A percentile compares a stretch with the other conserved stretches of the same genome.
These are phyloP conservation scores for Phrynosoma blainvillii DNA, from an alignment of 2,113 vertebrate species.

Conservation along the genomic window DNA sequence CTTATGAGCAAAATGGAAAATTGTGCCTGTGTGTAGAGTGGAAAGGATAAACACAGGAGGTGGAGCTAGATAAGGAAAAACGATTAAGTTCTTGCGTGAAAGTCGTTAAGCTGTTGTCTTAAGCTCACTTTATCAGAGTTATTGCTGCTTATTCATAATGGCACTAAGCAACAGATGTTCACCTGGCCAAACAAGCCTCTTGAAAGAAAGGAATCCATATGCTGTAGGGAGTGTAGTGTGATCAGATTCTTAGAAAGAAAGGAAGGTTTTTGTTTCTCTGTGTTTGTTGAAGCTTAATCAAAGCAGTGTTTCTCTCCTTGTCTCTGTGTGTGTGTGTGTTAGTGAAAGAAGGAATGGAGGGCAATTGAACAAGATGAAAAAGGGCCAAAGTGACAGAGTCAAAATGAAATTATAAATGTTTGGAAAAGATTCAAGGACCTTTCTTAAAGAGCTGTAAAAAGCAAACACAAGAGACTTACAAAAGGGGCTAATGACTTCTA, in stretches of 20 bases:
- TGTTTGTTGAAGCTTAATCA: conserved; percentile 51
- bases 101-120: conserved; percentile 74
- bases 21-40: conserved; percentile 14
- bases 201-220: conserved; percentile 76
- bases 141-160: conserved; percentile 72
- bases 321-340: neutral
- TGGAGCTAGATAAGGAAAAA: conserved; percentile 67
- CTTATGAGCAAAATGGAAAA: conserved; percentile 49
- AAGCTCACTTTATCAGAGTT: conserved; percentile 74
- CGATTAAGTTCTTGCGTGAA: conserved; percentile 57
- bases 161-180: conserved; percentile 76
- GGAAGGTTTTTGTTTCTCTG: conserved; percentile 65
- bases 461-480: conserved; percentile 46
- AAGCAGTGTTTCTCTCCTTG: conserved; percentile 8
- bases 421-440: conserved; percentile 48
- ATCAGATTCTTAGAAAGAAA: conserved; percentile 69
- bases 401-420: conserved; percentile 55
- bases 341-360: conserved; percentile 43
- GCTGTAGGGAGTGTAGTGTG: conserved; percentile 57
- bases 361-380: conserved; percentile 34
- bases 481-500: conserved; percentile 41
- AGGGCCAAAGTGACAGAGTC: conserved; percentile 31
- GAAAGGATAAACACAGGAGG: conserved; percentile 64
- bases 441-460: conserved; percentile 47
- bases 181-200: conserved; percentile 74